Conservation (phyloP, 1,140 invertebrate species). For the Drosophila santomea region DNA sequence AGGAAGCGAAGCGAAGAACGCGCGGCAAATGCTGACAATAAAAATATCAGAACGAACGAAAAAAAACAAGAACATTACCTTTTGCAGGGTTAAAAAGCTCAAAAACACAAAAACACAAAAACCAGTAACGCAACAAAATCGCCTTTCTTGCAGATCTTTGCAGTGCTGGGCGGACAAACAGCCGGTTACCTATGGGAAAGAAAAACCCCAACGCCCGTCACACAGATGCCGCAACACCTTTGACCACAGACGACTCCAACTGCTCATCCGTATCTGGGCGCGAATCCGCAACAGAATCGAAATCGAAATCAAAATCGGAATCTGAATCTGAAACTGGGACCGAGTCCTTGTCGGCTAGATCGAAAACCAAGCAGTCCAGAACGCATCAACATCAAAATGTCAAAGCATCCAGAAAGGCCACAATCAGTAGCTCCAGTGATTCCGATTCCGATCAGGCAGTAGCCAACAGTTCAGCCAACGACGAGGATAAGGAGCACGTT, state of each 20-base stretch:
- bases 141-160: slow-evolving; percentile 24
- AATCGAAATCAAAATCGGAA: not conserved
- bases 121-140: slow-evolving; percentile 5
- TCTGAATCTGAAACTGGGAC: not conserved
- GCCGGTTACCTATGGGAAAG: slow-evolving; percentile 76
- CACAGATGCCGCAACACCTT: slow-evolving; percentile 66
- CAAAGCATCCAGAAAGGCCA: slow-evolving; percentile 21
- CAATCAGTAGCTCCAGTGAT: slow-evolving; percentile 8
- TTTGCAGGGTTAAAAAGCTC: not conserved
- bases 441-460: slow-evolving; percentile 10
- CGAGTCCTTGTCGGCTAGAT: not conserved
- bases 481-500: slow-evolving; percentile 24
- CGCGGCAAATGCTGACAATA: slow-evolving; percentile 37
- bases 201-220: slow-evolving; percentile 63
- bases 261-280: not conserved
- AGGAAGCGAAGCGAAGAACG: slow-evolving; percentile 41
- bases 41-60: not conserved
- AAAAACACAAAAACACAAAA: not conserved
- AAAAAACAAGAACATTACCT: slow-evolving; percentile 10
- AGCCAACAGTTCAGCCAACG: slow-evolving; percentile 7
- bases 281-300: slow-evolving; percentile 6
- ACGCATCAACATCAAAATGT: slow-evolving; percentile 29
- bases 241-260: slow-evolving; percentile 44
- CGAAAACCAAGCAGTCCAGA: slow-evolving; percentile 13
- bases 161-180: slow-evolving; percentile 27